These are phyloP conservation scores for Scaptomyza cyrtandrae DNA, from an alignment of 2,888 invertebrate genomes.

Conservation along the genomic window DNA sequence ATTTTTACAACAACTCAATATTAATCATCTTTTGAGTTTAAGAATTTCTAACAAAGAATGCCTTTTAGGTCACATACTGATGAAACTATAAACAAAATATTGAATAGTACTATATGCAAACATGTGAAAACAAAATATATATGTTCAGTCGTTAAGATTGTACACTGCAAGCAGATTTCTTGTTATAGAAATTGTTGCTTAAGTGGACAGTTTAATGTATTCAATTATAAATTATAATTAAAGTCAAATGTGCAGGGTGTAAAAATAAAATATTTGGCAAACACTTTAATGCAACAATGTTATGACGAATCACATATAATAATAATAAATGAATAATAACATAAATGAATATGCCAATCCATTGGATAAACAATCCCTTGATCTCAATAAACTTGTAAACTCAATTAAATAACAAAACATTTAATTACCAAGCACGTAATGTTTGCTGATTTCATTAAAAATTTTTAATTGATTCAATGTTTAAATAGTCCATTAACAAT, in stretches of 20 bases:
- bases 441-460: conserved; percentile 44
- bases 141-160: neutral
- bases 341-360: conserved; percentile 4
- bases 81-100: conserved; percentile 26
- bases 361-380: conserved; percentile 6
- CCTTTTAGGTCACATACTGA: conserved; percentile 49
- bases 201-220: neutral
- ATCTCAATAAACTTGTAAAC: neutral
- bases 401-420: conserved; percentile 32
- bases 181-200: neutral
- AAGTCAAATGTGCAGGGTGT: too few relatives aligned
- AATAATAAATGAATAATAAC: conserved; percentile 10
- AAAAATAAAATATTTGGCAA: neutral
- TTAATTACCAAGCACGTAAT: conserved; percentile 26
- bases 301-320: conserved; percentile 17
- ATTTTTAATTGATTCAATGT: conserved; percentile 43
- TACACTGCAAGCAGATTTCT: neutral
- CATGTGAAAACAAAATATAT: neutral
- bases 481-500: conserved; percentile 57
- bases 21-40: neutral
- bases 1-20: neutral
- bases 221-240: neutral
- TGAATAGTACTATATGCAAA: neutral
- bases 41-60: neutral
- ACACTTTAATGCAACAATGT: neutral